Conservation (phyloP, 2,888 invertebrate species). For the Steinernema carpocapsae region DNA sequence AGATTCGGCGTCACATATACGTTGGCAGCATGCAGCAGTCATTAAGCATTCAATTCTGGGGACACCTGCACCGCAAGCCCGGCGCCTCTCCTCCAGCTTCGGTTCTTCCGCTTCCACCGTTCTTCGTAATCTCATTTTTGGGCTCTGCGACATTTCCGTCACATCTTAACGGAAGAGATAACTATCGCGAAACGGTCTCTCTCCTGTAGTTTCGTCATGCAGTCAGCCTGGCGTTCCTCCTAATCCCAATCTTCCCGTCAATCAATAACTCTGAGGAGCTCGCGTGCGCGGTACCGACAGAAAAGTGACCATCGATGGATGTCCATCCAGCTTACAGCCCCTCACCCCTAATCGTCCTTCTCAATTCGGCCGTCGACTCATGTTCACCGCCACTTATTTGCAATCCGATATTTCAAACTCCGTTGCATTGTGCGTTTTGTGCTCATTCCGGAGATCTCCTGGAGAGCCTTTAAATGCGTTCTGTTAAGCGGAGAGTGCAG, state of each 20-base stretch:
- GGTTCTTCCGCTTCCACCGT: too few relatives aligned
- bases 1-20: background rate
- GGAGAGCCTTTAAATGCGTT: too few relatives aligned
- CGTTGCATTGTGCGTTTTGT: too few relatives aligned
- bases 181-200: background rate
- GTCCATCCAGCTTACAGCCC: background rate
- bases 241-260: slow-evolving; percentile 9
- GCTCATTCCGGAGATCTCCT: too few relatives aligned
- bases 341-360: background rate
- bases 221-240: too few relatives aligned
- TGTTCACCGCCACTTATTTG: too few relatives aligned
- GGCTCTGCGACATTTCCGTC: background rate
- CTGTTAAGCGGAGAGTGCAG: too few relatives aligned
- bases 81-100: background rate
- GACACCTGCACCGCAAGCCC: slow-evolving; percentile 9
- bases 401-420: too few relatives aligned
- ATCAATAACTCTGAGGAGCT: slow-evolving; percentile 2
- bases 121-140: background rate
- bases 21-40: background rate
- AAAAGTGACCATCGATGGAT: background rate
- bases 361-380: background rate
- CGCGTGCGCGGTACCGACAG: slow-evolving; percentile 23
- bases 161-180: background rate
- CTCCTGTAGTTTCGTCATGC: background rate
- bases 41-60: background rate